phyloP scores from a whole-genome alignment of 1,140 invertebrate species.

The Goniozus legneri region DNA sequence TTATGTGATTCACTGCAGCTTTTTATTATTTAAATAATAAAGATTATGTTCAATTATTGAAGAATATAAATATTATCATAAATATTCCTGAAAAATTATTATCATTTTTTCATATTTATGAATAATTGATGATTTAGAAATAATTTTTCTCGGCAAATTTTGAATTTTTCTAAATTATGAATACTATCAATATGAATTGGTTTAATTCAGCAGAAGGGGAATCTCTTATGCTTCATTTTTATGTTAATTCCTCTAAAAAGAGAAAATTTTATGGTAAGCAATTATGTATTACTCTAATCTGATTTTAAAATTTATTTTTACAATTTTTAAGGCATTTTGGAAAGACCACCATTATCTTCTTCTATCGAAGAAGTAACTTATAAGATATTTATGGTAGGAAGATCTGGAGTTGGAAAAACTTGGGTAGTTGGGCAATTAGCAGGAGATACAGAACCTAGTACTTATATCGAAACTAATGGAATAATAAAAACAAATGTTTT shows the following conservation, averaged over 20 bases:
- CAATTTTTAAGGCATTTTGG: slow-evolving; percentile 53
- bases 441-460: slow-evolving; percentile 38
- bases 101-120: no score
- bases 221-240: slow-evolving; percentile 50
- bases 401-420: slow-evolving; percentile 59
- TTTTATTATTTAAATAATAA: no score
- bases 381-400: slow-evolving; percentile 60
- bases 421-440: slow-evolving; percentile 55
- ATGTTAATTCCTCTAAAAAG: slow-evolving; percentile 43
- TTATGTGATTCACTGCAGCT: no score
- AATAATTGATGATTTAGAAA: no score
- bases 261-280: slow-evolving; percentile 48
- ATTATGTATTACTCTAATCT: not conserved
- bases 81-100: no score
- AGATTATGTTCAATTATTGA: no score
- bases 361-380: slow-evolving; percentile 59
- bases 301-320: not conserved
- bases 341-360: slow-evolving; percentile 52
- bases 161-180: no score
- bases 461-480: slow-evolving; percentile 57
- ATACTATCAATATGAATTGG: slow-evolving; percentile 46
- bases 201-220: slow-evolving; percentile 50
- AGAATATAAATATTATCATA: no score
- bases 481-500: slow-evolving; percentile 58
- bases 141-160: no score